phyloP scores from a whole-genome alignment of 2,113 vertebrate species.

The Gadus macrocephalus region DNA sequence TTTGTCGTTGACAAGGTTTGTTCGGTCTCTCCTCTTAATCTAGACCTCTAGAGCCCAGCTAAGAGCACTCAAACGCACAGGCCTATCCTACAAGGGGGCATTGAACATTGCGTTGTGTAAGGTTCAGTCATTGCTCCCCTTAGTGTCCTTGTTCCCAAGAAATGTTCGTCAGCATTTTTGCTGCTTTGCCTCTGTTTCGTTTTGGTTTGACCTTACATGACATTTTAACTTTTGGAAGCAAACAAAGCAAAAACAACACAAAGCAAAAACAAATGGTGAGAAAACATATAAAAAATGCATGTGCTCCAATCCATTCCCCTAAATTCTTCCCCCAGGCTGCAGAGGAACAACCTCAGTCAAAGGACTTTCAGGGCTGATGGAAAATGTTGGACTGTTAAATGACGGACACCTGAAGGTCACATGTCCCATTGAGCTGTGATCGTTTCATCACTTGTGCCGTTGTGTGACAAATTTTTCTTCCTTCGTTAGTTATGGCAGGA shows the following conservation, averaged over 20 bases:
- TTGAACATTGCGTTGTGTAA: too few species aligned
- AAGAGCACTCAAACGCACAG: background rate
- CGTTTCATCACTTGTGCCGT: constrained; percentile 38
- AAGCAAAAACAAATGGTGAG: too few species aligned
- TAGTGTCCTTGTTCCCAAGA: too few species aligned
- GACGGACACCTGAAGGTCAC: constrained; percentile 47
- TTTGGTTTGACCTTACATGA: too few species aligned
- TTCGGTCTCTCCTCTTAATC: constrained; percentile 22
- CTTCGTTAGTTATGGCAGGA: background rate
- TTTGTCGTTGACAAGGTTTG: constrained; percentile 32
- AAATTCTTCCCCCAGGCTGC: too few species aligned
- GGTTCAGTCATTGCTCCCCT: too few species aligned
- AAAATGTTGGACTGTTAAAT: constrained; percentile 37
- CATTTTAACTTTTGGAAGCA: too few species aligned
- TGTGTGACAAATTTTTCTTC: constrained; percentile 18
- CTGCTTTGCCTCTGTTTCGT: too few species aligned
- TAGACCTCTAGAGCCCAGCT: background rate
- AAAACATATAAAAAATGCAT: background rate
- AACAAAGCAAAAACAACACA: too few species aligned
- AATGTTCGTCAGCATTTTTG: too few species aligned
- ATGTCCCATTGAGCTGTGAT: constrained; percentile 52
- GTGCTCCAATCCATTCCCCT: background rate
- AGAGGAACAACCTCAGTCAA: background rate
- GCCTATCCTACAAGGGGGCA: too few species aligned
- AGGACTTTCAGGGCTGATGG: constrained; percentile 21